Conservation (phyloP, 2,797 vertebrate genomes). For the Balearica regulorum region DNA sequence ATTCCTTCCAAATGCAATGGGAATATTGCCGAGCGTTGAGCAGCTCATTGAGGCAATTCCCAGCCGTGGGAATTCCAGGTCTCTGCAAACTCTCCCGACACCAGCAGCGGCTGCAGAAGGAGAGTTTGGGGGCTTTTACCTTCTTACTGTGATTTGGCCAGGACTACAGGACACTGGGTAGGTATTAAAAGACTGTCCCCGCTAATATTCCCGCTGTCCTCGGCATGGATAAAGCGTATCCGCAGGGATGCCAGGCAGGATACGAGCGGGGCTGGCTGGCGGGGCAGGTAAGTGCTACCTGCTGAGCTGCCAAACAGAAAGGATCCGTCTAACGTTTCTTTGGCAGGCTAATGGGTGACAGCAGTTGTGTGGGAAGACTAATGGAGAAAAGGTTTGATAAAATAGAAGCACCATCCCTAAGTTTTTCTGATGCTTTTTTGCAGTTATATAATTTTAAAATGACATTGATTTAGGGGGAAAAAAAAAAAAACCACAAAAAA, state of each 20-base stretch:
- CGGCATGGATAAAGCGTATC: rapidly evolving
- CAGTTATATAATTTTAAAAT: constrained; percentile 34
- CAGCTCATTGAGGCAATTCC: not conserved
- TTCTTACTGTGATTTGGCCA: not conserved
- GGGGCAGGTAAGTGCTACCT: constrained; percentile 16
- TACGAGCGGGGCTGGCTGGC: not conserved
- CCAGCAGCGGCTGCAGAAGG: not conserved
- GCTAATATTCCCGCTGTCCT: rapidly evolving
- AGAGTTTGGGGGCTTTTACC: not conserved
- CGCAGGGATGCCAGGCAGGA: not conserved
- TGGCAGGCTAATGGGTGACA: constrained; percentile 55
- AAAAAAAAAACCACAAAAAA: not conserved
- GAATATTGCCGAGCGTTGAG: not conserved
- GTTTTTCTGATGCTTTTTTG: constrained; percentile 39
- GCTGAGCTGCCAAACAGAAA: not conserved
- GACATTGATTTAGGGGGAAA: not conserved
- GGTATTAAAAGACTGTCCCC: too few species aligned
- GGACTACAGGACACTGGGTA: rapidly evolving
- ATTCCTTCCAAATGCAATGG: not conserved
- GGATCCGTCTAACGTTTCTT: not conserved
- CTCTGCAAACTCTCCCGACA: rapidly evolving
- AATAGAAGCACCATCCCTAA: constrained; percentile 32
- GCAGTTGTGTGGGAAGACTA: constrained; percentile 65
- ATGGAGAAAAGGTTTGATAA: constrained; percentile 55
- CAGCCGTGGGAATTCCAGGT: not conserved